phyloP scores from a whole-genome alignment of 2,888 invertebrate species.

The Meliscaeva auricollis region DNA sequence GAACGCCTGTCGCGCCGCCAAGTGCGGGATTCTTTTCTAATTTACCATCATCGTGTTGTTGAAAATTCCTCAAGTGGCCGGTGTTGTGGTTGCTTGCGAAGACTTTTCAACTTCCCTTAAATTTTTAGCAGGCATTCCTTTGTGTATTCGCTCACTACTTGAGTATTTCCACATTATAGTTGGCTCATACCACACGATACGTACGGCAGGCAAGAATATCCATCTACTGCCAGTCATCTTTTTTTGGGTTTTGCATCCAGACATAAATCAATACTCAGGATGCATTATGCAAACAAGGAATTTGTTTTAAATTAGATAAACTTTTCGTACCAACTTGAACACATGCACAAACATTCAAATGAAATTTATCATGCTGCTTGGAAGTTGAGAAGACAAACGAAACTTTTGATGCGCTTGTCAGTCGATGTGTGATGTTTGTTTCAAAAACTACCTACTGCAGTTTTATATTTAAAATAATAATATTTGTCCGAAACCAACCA shows the following conservation, averaged over 20 bases:
- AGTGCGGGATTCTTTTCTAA: slow-evolving; percentile 35
- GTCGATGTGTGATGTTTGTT: too few relatives aligned
- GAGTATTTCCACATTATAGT: slow-evolving; percentile 26
- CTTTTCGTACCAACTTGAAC: not conserved
- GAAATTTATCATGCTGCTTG: not conserved
- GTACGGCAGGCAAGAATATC: slow-evolving; percentile 4
- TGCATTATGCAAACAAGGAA: slow-evolving; percentile 34
- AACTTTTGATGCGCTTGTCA: too few relatives aligned
- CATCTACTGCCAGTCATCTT: slow-evolving; percentile 20
- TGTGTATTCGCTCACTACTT: slow-evolving; percentile 25
- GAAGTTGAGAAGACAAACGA: not conserved
- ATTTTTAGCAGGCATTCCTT: slow-evolving; percentile 50
- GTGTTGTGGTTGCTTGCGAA: slow-evolving; percentile 24
- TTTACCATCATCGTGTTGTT: slow-evolving; percentile 31
- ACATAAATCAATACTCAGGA: slow-evolving; percentile 32
- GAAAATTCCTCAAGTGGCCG: slow-evolving; percentile 59
- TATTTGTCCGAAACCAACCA: too few relatives aligned
- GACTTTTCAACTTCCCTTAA: slow-evolving; percentile 35
- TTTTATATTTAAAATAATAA: too few relatives aligned
- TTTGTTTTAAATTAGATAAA: slow-evolving; percentile 30
- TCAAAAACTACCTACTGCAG: too few relatives aligned
- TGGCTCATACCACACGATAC: not conserved
- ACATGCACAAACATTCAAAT: not conserved
- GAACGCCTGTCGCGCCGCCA: slow-evolving; percentile 15
- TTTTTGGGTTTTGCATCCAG: not conserved